A percentile compares a stretch with the other conserved stretches of the same genome.
Evolutionary conservation across 2,113 vertebrate genomes (phyloP).

Genomic region (Syrrhaptes paradoxus): DNA sequence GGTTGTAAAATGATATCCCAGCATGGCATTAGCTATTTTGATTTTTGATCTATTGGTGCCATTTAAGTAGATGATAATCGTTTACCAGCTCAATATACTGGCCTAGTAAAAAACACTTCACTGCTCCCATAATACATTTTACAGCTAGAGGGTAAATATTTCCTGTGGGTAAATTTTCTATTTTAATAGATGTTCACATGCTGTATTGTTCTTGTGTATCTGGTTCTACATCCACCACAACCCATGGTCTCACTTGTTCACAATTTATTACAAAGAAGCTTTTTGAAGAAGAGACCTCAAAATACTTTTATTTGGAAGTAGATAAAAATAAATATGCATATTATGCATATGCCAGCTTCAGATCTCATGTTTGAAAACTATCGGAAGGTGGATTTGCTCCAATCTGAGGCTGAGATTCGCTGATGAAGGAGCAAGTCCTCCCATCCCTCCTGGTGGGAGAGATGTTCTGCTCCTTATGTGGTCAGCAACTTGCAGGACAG

Average conservation of each 20-base stretch:
- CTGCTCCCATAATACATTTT: constrained; percentile 21
- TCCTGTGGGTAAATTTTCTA: not conserved
- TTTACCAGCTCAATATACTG: constrained; percentile 52
- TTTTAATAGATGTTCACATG: not conserved
- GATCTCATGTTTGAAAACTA: not conserved
- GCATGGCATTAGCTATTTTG: constrained; percentile 7
- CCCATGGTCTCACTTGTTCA: not conserved
- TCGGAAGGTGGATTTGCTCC: not conserved
- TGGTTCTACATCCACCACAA: not conserved
- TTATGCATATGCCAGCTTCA: not conserved
- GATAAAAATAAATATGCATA: not conserved
- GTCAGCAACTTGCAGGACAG: not conserved
- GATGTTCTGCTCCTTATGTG: not conserved
- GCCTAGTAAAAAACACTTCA: constrained; percentile 37
- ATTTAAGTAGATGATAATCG: constrained; percentile 54
- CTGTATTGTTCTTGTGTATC: not conserved
- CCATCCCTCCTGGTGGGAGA: not conserved
- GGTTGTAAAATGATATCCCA: constrained; percentile 17
- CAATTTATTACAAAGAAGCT: not conserved
- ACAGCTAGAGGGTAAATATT: not conserved
- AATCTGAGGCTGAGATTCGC: not conserved
- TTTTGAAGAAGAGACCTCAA: not conserved
- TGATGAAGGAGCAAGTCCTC: not conserved
- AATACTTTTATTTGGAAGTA: not conserved
- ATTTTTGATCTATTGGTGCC: constrained; percentile 31